Percentiles rank a stretch among this genome's conserved stretches.
Evolutionary conservation across 2,113 vertebrate genomes (phyloP).

Genomic region (Tyrannus savana): DNA sequence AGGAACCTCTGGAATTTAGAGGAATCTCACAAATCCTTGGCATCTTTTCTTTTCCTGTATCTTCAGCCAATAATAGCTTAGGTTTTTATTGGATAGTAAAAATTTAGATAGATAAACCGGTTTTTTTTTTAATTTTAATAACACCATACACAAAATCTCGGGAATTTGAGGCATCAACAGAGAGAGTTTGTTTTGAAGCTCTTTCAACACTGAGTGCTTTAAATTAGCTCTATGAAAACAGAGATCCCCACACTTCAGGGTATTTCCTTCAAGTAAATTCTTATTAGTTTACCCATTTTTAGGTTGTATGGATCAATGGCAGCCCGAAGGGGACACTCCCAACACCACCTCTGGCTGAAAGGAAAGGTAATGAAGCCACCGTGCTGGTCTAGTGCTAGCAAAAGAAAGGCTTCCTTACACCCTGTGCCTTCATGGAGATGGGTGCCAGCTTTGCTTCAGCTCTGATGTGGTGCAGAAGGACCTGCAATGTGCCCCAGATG

Average conservation of each 20-base stretch:
- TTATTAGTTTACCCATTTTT: not conserved
- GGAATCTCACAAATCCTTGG: not conserved
- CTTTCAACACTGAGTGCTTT: not conserved
- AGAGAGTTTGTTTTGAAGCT: not conserved
- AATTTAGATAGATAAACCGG: not conserved
- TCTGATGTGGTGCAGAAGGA: not conserved
- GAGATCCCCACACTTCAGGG: not conserved
- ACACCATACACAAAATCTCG: not conserved
- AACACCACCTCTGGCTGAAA: rapidly evolving
- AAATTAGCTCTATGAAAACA: not conserved
- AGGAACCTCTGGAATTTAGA: not conserved
- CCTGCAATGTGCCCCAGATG: not conserved
- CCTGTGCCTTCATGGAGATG: not conserved
- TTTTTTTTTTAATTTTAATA: not conserved
- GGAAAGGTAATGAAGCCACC: not conserved
- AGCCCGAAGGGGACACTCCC: not conserved
- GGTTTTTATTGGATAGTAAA: not conserved
- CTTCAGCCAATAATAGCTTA: not conserved
- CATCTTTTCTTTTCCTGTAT: not conserved
- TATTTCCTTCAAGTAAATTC: not conserved
- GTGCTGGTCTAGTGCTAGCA: not conserved
- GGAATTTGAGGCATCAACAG: not conserved
- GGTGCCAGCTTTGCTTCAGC: not conserved
- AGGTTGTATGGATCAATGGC: not conserved
- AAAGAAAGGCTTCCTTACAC: not conserved